Evolutionary conservation across 2,888 invertebrate species (phyloP), one percentile per base, ranked within the genome.

Genomic region (Rugalucina vietnamica): DNA sequence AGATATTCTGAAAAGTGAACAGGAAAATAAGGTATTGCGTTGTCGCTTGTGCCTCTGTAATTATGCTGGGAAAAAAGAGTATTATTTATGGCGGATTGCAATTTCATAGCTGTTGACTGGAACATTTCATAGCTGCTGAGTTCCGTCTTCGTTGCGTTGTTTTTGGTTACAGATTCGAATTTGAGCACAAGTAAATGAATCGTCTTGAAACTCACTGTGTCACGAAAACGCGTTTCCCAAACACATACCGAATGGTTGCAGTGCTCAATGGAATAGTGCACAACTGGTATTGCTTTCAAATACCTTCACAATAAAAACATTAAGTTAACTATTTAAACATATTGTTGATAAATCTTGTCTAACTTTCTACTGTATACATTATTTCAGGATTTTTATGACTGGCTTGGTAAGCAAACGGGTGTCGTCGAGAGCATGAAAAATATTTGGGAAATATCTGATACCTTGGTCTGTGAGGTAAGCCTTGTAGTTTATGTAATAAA

Each of bases 401-500:
- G 86, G 76, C 54, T 93, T 3, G 88, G 86, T 27, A 82, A 89
- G 1, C 79, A 76, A 32, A 90, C 92, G 0, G 88, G 89, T 21
- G 78, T 86, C 54, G 69, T 79, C 24, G 85, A 89, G 76, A 90
- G 88, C 36, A 90, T 92, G 24, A 70, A 79, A 0, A 89, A 90
- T 75, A 83, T 92, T 4, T 92, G 92, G 92, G 70, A 77, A 50
- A 80, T 93, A 21, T 86, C 88, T 21, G 93, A 93, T 77, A 85
- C 91, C 8, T 79, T 92, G 27, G 80, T 89, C 50, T 91, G 91
- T 84, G 93, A 93, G 91, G 93, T 93, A 84, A 76, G 81, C 69
- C 12, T 21, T 29, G 8, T 60, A n/a, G 12, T 18, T 43, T 43
- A 43, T 18, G 18, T 8, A 43, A 43, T 18, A 43, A 8, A 43